Conservation (phyloP, 1,140 invertebrate genomes). For the Aphelinus certus region DNA sequence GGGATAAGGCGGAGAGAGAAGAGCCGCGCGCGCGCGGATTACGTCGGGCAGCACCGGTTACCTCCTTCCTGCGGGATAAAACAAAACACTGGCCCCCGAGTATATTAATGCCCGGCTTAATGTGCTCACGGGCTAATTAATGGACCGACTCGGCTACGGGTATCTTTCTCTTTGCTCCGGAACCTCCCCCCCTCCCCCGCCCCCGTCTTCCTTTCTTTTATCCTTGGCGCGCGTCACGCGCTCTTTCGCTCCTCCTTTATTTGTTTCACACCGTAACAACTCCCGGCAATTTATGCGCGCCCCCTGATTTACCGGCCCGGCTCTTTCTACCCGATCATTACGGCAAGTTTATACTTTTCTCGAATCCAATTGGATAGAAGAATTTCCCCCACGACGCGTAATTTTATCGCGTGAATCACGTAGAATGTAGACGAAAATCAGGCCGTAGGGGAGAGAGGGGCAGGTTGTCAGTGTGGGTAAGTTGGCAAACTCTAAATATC, state of each 20-base stretch:
- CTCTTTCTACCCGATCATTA: neutral
- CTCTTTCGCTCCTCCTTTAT: constrained; percentile 33
- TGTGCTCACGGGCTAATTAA: constrained; percentile 65
- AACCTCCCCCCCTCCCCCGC: neutral
- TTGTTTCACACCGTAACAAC: constrained; percentile 27
- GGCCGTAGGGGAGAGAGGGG: no score
- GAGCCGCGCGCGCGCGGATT: constrained; percentile 49
- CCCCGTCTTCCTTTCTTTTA: constrained; percentile 21
- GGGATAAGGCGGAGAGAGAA: constrained; percentile 54
- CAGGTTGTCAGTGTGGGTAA: no score
- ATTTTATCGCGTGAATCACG: no score
- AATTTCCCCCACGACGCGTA: no score
- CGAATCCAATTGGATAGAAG: no score
- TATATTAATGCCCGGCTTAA: constrained; percentile 68
- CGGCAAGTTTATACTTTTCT: neutral
- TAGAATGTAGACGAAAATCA: no score
- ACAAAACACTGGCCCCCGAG: constrained; percentile 64
- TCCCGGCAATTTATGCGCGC: constrained; percentile 21
- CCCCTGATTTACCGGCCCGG: no score
- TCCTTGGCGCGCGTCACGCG: constrained; percentile 35
- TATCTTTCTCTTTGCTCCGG: constrained; percentile 37
- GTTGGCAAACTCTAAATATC: no score
- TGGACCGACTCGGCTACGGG: constrained; percentile 62
- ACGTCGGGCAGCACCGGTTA: constrained; percentile 47
- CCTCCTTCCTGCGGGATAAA: constrained; percentile 64